A percentile compares a stretch with the other conserved stretches of the same genome.
Conservation (phyloP, 2,113 vertebrate genomes). For the Syngnathus floridae region DNA sequence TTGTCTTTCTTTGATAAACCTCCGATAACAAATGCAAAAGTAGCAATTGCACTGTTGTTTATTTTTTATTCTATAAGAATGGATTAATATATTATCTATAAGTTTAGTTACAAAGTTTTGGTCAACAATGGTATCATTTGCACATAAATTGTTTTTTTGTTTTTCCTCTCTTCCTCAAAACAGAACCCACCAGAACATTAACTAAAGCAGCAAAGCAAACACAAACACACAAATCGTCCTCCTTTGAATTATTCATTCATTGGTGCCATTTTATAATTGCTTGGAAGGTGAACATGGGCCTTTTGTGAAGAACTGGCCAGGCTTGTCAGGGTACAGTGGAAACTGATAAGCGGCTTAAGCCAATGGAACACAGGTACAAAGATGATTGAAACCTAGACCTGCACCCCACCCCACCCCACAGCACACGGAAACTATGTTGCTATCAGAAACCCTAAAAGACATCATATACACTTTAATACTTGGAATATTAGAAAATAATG, state of each 20-base stretch:
- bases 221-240: constrained; percentile 51
- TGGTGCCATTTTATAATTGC: constrained; percentile 61
- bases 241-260: constrained; percentile 77
- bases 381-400: constrained; percentile 65
- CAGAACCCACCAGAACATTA: neutral
- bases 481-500: neutral
- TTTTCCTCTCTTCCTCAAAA: neutral
- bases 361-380: constrained; percentile 61
- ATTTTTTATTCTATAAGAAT: no score
- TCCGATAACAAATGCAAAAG: no score
- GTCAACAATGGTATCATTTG: no score
- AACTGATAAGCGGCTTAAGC: constrained; percentile 69
- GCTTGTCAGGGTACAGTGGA: constrained; percentile 72
- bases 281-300: constrained; percentile 65
- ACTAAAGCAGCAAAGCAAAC: constrained; percentile 23
- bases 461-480: neutral
- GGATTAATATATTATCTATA: no score
- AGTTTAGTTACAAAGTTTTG: no score
- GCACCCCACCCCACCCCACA: constrained; percentile 12
- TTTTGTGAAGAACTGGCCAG: constrained; percentile 77
- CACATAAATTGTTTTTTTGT: no score
- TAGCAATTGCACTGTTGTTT: no score
- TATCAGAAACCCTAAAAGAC: neutral
- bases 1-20: no score
- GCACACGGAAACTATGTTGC: neutral